Evolutionary conservation across 30 jellyfish, hydroid and myxozoan species (phyloP), one percentile per base, ranked within the genome.

Genomic region (Pseudorhiza aurosa): DNA sequence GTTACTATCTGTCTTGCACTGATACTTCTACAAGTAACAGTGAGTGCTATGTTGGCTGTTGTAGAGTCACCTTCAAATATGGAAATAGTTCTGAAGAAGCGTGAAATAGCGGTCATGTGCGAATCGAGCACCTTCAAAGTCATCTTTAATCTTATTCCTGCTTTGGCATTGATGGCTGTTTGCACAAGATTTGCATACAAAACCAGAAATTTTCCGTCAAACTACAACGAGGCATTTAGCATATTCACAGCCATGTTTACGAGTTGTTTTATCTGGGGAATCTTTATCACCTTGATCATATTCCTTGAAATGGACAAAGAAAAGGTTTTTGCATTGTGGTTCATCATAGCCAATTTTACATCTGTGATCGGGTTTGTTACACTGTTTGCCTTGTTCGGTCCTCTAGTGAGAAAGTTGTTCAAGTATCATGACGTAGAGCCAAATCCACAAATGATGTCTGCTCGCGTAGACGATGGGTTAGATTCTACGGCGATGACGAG

Each of bases 221-320:
- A 91, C 43, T 94, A 68, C 87, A 94, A 88, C 75, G 99, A 94
- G 58, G 88, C 94, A 15, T 84, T 67, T 53, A 87, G 96, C 78
- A 94, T 94, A 44, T 97, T 87, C 64, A 49, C 83, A n/a, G 87
- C 99, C 14, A 94, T 94, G 99, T 94, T 81, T 63, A 63, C 87
- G 35, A 87, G 96, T 18, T 84, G 96, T 51, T 87, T 94, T 44
- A 62, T 81, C 10, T 84, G 95, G 95, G 95, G 95, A 1, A 55
- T 84, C 27, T 84, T 84, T 63, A 50, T 84, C 64, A 88, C 95
- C 47, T 44, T 84, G 21, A 12, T 72, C 22, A n/a, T 71, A 6
- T 62, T 70, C 27, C 45, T 73, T 28, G 62, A 73, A 42, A 31
- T 36, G 42, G 65, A 46, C 69, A 80, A 80, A 47, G 95, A 57